Conservation (phyloP, 2,888 invertebrate genomes). For the Aleiodes leptofemur region DNA sequence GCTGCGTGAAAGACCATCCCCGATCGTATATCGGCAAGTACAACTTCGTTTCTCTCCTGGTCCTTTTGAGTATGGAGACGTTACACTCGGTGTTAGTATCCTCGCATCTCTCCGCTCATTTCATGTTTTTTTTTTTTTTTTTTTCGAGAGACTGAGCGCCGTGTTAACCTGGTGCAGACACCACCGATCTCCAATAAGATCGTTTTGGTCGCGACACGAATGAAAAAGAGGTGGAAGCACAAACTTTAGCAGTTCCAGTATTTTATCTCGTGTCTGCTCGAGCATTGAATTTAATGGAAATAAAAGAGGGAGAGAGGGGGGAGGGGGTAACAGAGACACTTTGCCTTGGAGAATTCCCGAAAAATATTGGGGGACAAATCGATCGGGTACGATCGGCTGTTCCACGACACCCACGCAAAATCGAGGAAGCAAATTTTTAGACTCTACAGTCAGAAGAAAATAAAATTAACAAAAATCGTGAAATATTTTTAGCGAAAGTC, state of each 20-base stretch:
- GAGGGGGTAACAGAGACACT: constrained; percentile 29
- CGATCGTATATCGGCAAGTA: constrained; percentile 73
- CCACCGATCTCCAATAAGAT: constrained; percentile 40
- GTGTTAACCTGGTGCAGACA: constrained; percentile 40
- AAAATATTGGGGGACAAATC: too few species aligned
- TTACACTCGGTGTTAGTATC: constrained; percentile 60
- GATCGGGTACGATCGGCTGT: too few species aligned
- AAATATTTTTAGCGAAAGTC: too few species aligned
- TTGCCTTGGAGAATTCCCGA: background rate
- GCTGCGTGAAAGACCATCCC: constrained; percentile 59
- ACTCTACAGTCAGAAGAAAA: too few species aligned
- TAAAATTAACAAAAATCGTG: too few species aligned
- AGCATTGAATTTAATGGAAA: constrained; percentile 40
- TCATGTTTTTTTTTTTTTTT: background rate
- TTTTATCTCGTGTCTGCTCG: constrained; percentile 45
- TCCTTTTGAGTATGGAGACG: constrained; percentile 68
- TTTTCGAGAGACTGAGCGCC: constrained; percentile 32
- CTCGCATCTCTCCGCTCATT: constrained; percentile 34
- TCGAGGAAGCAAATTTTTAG: too few species aligned
- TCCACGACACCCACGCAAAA: too few species aligned
- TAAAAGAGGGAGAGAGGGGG: constrained; percentile 13
- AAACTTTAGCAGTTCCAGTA: constrained; percentile 16
- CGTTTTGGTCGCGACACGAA: constrained; percentile 43
- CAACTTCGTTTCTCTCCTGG: constrained; percentile 65
- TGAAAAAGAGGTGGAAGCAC: constrained; percentile 38